phyloP scores from a whole-genome alignment of 2,888 invertebrate genomes.

The Cheilosia vulpina region DNA sequence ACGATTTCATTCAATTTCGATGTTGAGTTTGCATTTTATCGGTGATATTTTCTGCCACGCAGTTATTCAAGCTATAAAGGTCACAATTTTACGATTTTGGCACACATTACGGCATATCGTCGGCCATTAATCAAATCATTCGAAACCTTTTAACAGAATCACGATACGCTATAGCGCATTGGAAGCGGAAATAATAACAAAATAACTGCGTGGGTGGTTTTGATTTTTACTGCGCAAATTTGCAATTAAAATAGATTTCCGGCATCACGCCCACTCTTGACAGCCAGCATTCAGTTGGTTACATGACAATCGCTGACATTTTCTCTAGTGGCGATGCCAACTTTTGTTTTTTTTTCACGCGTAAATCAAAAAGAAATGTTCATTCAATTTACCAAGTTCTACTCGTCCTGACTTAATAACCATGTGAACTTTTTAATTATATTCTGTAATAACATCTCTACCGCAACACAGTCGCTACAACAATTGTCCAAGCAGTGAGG shows the following conservation, averaged over 20 bases:
- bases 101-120: constrained; percentile 11
- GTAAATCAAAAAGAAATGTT: background rate
- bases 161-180: background rate
- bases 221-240: constrained; percentile 16
- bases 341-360: constrained; percentile 15
- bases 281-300: constrained; percentile 35
- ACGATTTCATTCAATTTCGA: background rate
- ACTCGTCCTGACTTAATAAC: background rate
- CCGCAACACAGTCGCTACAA: background rate
- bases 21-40: background rate
- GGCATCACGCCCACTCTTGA: constrained; percentile 30
- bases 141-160: constrained; percentile 17
- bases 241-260: constrained; percentile 56
- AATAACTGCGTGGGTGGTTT: constrained; percentile 29
- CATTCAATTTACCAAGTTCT: background rate
- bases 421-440: constrained; percentile 16
- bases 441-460: background rate
- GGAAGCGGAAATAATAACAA: constrained; percentile 20
- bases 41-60: background rate
- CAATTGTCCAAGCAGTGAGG: constrained; percentile 7
- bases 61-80: background rate
- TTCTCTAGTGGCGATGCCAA: constrained; percentile 14
- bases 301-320: constrained; percentile 30
- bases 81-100: constrained; percentile 24
- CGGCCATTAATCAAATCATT: constrained; percentile 28